Percentiles rank a stretch among this genome's conserved stretches.
Evolutionary conservation across 2,113 vertebrate genomes (phyloP).

Genomic region (Triplophysa dalaica): DNA sequence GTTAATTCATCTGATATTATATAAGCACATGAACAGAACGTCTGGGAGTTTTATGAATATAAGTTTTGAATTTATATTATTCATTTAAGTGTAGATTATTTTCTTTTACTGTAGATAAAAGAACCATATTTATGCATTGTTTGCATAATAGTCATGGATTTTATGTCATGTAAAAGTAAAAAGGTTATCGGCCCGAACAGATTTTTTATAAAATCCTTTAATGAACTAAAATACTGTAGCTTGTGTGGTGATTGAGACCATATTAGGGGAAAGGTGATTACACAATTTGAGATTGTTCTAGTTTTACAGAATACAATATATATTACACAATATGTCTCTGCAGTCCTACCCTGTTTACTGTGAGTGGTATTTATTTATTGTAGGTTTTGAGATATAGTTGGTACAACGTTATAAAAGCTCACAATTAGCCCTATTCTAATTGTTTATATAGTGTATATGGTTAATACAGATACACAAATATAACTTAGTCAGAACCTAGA

Average conservation of each 20-base stretch:
- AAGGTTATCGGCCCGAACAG: not conserved
- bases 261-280: not conserved
- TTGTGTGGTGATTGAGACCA: not conserved
- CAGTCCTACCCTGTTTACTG: too few relatives aligned
- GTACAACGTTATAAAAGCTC: not conserved
- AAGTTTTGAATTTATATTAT: not conserved
- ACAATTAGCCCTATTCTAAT: not conserved
- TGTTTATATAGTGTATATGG: too few relatives aligned
- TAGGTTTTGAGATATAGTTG: not conserved
- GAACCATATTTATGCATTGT: not conserved
- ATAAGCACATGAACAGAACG: not conserved
- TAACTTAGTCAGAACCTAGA: too few relatives aligned
- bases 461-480: too few relatives aligned
- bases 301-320: not conserved
- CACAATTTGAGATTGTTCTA: not conserved
- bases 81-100: not conserved
- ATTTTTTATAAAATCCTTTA: not conserved
- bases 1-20: not conserved
- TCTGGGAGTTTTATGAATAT: not conserved
- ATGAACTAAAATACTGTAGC: not conserved
- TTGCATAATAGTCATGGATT: not conserved
- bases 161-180: not conserved
- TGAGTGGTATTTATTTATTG: constrained; percentile 7
- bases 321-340: not conserved
- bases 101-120: not conserved